A percentile compares a stretch with the other conserved stretches of the same genome.
phyloP scores from a whole-genome alignment of 2,888 invertebrate genomes.

The Luffia ferchaultella region DNA sequence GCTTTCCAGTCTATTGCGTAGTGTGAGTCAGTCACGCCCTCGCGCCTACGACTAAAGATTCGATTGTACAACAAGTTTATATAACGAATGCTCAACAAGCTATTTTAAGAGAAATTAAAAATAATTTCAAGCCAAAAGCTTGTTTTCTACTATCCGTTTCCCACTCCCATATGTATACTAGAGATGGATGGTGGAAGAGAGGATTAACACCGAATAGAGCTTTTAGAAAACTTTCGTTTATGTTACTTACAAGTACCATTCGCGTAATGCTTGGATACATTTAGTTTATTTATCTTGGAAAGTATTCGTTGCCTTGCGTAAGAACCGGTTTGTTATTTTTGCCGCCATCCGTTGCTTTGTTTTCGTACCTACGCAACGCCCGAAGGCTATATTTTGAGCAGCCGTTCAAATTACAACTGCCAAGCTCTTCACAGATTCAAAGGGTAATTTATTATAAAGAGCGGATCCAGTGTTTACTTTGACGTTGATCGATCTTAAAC shows the following conservation, averaged over 20 bases:
- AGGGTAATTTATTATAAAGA: slow-evolving; percentile 24
- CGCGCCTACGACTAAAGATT: neutral
- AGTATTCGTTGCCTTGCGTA: neutral
- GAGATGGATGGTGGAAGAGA: too few species aligned
- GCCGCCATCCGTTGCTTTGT: slow-evolving; percentile 31
- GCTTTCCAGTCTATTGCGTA: slow-evolving; percentile 29
- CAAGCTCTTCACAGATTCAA: slow-evolving; percentile 27
- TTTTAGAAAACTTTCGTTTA: too few species aligned
- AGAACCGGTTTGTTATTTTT: slow-evolving; percentile 11
- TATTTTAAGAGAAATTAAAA: slow-evolving; percentile 8
- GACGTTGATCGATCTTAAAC: neutral
- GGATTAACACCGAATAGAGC: too few species aligned
- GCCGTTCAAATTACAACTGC: slow-evolving; percentile 34
- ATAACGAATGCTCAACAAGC: slow-evolving; percentile 8
- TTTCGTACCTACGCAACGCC: slow-evolving; percentile 26
- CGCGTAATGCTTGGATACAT: neutral
- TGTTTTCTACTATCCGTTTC: too few species aligned
- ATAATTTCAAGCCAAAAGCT: too few species aligned
- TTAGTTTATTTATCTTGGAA: neutral
- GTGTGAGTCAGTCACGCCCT: slow-evolving; percentile 8
- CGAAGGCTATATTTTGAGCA: slow-evolving; percentile 33
- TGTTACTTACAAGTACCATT: too few species aligned
- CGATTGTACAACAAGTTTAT: too few species aligned
- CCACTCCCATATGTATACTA: too few species aligned
- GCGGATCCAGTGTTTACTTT: neutral